Conservation (phyloP, 2,113 vertebrate species). For the Urocolius indicus region DNA sequence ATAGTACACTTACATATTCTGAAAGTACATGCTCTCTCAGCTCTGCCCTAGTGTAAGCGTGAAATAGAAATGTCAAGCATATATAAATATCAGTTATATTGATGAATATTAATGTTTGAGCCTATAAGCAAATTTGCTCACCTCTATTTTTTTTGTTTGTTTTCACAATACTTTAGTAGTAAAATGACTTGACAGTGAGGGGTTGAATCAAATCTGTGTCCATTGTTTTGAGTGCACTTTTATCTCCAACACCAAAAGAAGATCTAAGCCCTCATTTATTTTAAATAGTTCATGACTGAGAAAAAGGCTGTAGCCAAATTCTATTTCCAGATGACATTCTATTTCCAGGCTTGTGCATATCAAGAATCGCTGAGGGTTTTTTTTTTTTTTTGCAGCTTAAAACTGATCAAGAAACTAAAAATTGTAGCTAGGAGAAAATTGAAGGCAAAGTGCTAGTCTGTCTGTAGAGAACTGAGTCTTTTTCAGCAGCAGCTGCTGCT, state of each 20-base stretch:
- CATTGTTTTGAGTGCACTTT: constrained; percentile 34
- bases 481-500: constrained; percentile 56
- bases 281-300: not conserved
- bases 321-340: constrained; percentile 17
- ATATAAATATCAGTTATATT: constrained; percentile 51
- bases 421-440: not conserved
- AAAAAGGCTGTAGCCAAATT: not conserved
- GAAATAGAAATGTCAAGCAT: constrained; percentile 51
- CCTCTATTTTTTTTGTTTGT: not conserved
- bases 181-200: not conserved
- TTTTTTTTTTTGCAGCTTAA: not conserved
- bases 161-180: constrained; percentile 8
- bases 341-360: not conserved
- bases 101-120: constrained; percentile 50
- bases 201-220: not conserved
- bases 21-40: not conserved
- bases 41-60: not conserved
- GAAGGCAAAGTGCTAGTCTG: not conserved
- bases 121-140: constrained; percentile 3
- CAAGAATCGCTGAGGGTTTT: not conserved
- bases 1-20: not conserved
- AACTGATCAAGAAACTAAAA: not conserved
- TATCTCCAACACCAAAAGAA: not conserved
- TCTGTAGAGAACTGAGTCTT: not conserved
- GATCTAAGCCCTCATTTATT: not conserved